Evolutionary conservation across 1,140 invertebrate genomes (phyloP), one percentile per base, ranked within the genome.

Genomic region (Pinna nobilis): DNA sequence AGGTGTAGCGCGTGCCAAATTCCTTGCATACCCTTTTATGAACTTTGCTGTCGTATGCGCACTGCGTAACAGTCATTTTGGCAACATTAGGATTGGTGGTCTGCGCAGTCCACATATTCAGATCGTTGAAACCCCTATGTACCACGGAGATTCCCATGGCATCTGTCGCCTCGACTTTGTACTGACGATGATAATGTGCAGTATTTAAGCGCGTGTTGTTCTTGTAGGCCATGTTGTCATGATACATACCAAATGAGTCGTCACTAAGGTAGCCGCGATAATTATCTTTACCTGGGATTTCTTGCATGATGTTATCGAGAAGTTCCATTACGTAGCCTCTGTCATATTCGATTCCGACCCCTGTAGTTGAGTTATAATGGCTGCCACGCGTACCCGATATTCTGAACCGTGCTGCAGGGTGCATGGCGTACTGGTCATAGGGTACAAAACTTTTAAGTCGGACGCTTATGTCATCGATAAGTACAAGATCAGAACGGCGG

Each of bases 231-330:
- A 35, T 33, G 30, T 70, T 15, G n/a, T 18, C 25, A 44, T 23
- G 32, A 3, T 37, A 20, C 41, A 64, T 47, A 3, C 76, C 79
- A 69, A 80, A 85, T 11, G 74, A 32, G 18, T 78, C 64, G 44
- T 85, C 83, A 7, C 30, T 69, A 13, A 84, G 11, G 15, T 79
- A 50, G 30, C 78, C 81, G 6, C 18, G 59, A 70, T 85, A 85
- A 67, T 85, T 85, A 70, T 85, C 82, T 33, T 79, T 77, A 1
- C 85, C 85, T 18, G 85, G 85, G 33, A 87, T 78, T 68, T 87
- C 77, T 1, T 53, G 23, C 84, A 86, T 85, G 18, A 85, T 25
- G 4, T 72, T 13, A 69, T 86, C 85, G 13, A 86, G 61, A 13
- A 77, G 41, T 7, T 35, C 51, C n/a, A 68, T 59, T n/a, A 41